Evolutionary conservation across 2,113 vertebrate genomes (phyloP).

Genomic region (Hemibates koningsi): DNA sequence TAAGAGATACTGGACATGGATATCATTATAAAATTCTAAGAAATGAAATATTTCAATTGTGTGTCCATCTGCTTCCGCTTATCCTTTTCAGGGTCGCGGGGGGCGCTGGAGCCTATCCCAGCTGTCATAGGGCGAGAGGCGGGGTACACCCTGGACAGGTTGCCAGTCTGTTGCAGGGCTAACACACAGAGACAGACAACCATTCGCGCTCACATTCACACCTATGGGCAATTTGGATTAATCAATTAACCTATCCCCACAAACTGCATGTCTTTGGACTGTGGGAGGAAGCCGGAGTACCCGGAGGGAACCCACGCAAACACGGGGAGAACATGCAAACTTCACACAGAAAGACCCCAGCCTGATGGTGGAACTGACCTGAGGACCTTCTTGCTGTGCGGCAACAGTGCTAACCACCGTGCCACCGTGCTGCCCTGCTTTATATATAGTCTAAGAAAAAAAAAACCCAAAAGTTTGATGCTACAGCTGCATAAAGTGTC

Average conservation of each 20-base stretch:
- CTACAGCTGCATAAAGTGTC: background rate
- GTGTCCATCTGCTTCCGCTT: background rate
- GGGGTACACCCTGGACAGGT: accelerated
- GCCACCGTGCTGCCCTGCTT: background rate
- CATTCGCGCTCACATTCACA: accelerated
- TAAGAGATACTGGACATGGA: background rate
- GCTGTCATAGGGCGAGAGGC: background rate
- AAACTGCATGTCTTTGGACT: background rate
- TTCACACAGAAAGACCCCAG: accelerated
- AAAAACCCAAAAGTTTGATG: accelerated
- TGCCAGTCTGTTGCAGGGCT: accelerated
- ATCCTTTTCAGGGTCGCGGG: background rate
- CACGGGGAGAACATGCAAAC: background rate
- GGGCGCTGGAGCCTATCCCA: background rate
- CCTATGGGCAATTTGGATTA: background rate
- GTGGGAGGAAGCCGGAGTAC: background rate
- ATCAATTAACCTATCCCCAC: background rate
- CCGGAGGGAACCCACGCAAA: accelerated
- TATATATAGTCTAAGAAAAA: background rate
- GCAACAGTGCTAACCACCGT: background rate
- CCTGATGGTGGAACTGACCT: background rate
- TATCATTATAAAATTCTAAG: background rate
- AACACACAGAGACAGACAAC: background rate
- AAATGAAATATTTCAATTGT: background rate
- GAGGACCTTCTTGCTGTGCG: background rate